phyloP scores from a whole-genome alignment of 2,797 vertebrate genomes.

The Eupleurogrammus muticus region DNA sequence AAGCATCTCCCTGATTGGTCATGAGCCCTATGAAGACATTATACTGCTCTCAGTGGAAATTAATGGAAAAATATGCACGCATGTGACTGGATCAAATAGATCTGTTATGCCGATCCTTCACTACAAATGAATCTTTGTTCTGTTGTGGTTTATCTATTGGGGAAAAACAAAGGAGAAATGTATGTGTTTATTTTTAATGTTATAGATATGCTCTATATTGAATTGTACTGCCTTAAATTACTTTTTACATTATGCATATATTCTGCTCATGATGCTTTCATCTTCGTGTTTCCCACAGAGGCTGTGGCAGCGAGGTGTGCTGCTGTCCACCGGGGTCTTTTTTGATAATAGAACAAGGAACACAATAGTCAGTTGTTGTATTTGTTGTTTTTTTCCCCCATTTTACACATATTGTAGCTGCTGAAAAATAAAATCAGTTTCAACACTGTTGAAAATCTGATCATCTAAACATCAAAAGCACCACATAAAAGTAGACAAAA shows the following conservation, averaged over 20 bases:
- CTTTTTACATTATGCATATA: neutral
- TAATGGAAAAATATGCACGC: slow-evolving; percentile 1
- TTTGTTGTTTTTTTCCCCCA: neutral
- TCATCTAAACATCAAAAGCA: neutral
- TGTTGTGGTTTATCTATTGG: neutral
- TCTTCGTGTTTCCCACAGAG: neutral
- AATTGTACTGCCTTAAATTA: neutral
- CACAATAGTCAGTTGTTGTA: neutral
- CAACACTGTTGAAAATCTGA: neutral
- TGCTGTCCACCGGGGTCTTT: neutral
- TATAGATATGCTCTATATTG: neutral
- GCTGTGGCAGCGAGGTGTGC: neutral
- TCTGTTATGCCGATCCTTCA: neutral
- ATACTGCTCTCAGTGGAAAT: slow-evolving; percentile 4
- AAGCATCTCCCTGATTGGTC: neutral
- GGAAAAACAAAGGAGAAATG: neutral
- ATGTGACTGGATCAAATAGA: slow-evolving; percentile 23
- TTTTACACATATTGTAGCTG: neutral
- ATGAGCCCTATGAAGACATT: slow-evolving; percentile 9
- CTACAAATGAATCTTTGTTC: slow-evolving; percentile 10
- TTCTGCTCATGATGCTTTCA: neutral
- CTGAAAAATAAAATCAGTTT: neutral
- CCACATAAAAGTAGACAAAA: neutral
- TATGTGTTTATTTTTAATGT: neutral
- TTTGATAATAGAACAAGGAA: neutral